Evolutionary conservation across 2,797 vertebrate species (phyloP), one percentile per base, ranked within the genome.

Genomic region (Podargus strigoides): DNA sequence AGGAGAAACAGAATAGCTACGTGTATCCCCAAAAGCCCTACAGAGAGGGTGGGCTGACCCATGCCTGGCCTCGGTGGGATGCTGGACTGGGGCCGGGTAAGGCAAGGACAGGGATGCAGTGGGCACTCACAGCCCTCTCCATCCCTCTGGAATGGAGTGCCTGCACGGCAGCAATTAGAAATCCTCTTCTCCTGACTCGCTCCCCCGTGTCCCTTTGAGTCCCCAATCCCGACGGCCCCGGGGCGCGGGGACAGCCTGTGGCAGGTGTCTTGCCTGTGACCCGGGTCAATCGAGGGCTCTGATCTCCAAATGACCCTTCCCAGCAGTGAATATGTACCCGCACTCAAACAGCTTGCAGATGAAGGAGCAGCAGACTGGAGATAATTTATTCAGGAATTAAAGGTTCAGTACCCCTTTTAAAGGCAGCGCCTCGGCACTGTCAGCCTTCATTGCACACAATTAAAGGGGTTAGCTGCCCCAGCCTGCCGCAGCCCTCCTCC

Each of bases 381-480:
- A 96, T 92, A 95, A 96, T 97, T 95, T 96, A 97, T 96, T 92
- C 94, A 93, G 93, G 96, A 96, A 94, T 96, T 41, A 92, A 96
- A 95, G 96, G 93, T 92, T 95, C 96, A 90, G 89, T 91, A 82
- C 93, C 70, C 95, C 88, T 72, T 80, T 93, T 93, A 91, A 96
- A 95, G 96, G 93, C 94, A 58, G 74, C 2, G 13, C 87, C 92
- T 80, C 67, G 21, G 22, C 93, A 11, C 94, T 64, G 97, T 96
- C 97, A 96, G 95, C 95, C 97, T 97, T 94, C 85, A 90, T 41
- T 93, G 96, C 94, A 95, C 96, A 97, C 96, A 95, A 92, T 96
- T 95, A 96, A 97, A 97, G 96, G 93, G 46, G 50, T 79, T 26
- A 85, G 62, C 82, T 62, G 74, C 49, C 78, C 86, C 16, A 10